Evolutionary conservation across 1,140 invertebrate genomes (phyloP), one percentile per base, ranked within the genome.

Genomic region (Diorhabda carinulata): DNA sequence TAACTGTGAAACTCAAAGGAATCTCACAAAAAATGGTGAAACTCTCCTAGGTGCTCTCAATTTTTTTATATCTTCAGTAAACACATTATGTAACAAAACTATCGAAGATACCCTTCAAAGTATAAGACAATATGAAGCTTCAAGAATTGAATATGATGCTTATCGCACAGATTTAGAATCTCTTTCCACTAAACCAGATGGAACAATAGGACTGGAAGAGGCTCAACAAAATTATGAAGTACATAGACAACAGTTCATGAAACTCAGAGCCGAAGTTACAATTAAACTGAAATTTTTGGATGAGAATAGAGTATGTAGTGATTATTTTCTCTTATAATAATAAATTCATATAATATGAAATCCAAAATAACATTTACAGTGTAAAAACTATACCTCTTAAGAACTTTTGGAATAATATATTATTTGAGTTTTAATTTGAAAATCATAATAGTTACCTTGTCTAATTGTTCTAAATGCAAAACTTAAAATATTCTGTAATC

Each of bases 101-200:
- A 98, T 98, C 79, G 96, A 98, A 83, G 96, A 98, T 81, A 97
- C 96, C 2, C 85, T 98, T 74, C 86, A 96, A 67, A 98, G 96
- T 63, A 91, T 98, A 74, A 88, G 92, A 78, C 92, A 95, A 79
- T 98, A 97, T 83, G 96, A 98, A 85, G 89, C 89, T 60, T 92
- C 96, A 60, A 90, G 96, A 83, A 89, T 98, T 82, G 96, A 98
- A 82, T 98, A 97, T 81, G 97, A 98, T 87, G 96, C 97, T 8
- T 98, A 98, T 81, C 89, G 96, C 78, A 91, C 91, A 80, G 96
- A 98, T 83, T 82, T 97, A 74, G 95, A 98, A 82, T 84, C 89
- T 75, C 82, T 89, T 75, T 86, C 84, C 66, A 90, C 88, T 81
- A 87, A 84, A 60, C 86, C 87, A 71, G 83, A 88, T 76, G 84